phyloP scores from a whole-genome alignment of 2,888 invertebrate species.

The Diaphora mendica region DNA sequence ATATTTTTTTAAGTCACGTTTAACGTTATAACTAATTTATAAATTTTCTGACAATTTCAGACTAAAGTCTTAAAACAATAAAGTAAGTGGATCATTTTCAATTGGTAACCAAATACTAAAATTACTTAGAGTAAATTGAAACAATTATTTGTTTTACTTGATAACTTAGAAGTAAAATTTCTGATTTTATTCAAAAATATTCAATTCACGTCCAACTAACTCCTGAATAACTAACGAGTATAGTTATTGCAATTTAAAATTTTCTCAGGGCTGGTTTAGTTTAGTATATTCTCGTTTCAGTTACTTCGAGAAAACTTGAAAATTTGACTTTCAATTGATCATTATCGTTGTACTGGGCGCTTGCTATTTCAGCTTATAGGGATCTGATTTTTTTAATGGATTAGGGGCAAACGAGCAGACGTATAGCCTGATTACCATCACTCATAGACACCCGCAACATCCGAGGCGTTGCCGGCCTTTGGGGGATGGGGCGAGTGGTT shows the following conservation, averaged over 20 bases:
- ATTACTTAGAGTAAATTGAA: neutral
- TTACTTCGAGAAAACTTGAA: conserved; percentile 25
- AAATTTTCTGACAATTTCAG: neutral
- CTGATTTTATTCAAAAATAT: neutral
- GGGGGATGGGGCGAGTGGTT: no score
- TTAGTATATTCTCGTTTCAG: conserved; percentile 24
- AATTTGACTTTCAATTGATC: conserved; percentile 43
- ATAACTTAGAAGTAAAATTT: neutral
- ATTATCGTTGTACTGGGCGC: neutral
- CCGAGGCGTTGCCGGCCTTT: no score
- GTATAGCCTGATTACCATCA: no score
- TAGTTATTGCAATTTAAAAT: conserved; percentile 30
- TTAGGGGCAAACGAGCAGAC: no score
- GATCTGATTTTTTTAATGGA: neutral
- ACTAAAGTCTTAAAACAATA: neutral
- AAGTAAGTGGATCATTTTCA: neutral
- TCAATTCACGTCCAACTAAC: conserved; percentile 14
- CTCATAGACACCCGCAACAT: no score
- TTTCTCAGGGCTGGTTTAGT: conserved; percentile 27
- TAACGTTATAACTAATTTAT: neutral
- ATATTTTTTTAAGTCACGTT: neutral
- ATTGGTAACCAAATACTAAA: conserved; percentile 1
- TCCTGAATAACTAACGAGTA: conserved; percentile 26
- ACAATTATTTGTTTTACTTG: conserved; percentile 1
- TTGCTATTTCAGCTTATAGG: neutral